Evolutionary conservation across 2,113 vertebrate species (phyloP), one percentile per base, ranked within the genome.

Genomic region (Delphinapterus leucas): DNA sequence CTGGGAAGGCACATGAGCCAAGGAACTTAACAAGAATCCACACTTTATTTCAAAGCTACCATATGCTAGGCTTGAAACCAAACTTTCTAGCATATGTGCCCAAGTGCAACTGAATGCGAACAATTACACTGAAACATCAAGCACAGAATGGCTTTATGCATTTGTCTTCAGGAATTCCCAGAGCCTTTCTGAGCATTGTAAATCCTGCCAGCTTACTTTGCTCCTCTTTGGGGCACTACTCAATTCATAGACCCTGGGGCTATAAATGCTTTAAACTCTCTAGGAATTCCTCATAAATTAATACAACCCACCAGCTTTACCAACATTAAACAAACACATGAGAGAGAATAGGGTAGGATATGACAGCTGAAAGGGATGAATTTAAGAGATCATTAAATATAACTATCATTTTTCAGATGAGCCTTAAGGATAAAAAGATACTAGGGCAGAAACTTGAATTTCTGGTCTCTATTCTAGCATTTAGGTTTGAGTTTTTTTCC

Each of bases 11-110:
- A 41, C 55, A 74, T 1, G 68, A 96, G 96, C 90, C 83, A 97
- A 96, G 33, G 33, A 95, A 88, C 55, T 98, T 95, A 90, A 95
- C 96, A 97, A 95, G 86, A 92, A 97, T 88, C n/a, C 65, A 80
- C 84, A 92, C 44, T 97, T 88, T 84, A 60, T 95, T 97, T 93
- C 96, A 97, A 96, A 95, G 79, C 92, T 9, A 76, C 95, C 97
- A 95, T 98, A 97, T 98, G 97, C 41, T 96, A 49, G 31, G 33
- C 76, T 82, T 61, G 73, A 97, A 97, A 90, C 61, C 71, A 82
- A 95, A 55, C 80, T 85, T 80, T 47, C 3, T 4, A 96, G 36
- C 97, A 96, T 98, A 97, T 97, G 96, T 93, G 67, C 61, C 87
- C 63, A 65, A n/a, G 11, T 68, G 90, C 95, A 97, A 93, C 80